Conservation (phyloP, 1,140 invertebrate species). For the Caenorhabditis tropicalis region DNA sequence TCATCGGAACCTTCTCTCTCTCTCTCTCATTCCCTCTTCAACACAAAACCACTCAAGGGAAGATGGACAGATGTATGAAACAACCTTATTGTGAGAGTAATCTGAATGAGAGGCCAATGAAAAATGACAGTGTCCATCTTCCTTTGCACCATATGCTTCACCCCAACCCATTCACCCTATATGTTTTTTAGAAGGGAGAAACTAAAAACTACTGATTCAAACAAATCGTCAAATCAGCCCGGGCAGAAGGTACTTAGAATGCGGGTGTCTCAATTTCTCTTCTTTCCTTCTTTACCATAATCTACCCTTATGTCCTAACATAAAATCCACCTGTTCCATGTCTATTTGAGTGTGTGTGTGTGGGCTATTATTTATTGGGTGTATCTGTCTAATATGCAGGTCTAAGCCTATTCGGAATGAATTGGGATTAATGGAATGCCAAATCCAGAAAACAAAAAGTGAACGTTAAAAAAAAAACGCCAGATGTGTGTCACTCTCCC, state of each 20-base stretch:
- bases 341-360: background rate
- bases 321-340: background rate
- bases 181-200: constrained; percentile 29
- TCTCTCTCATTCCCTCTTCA: background rate
- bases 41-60: background rate
- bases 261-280: background rate
- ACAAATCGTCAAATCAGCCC: background rate
- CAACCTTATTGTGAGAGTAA: background rate
- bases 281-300: background rate
- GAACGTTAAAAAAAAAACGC: background rate
- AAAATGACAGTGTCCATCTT: background rate
- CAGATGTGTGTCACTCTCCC: background rate
- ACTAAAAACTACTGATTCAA: constrained; percentile 32
- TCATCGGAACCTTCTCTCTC: background rate
- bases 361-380: background rate
- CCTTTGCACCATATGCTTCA: background rate
- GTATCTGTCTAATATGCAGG: background rate
- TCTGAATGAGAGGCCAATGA: background rate
- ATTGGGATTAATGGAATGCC: background rate
- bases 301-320: background rate
- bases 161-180: background rate
- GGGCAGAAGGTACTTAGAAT: constrained; percentile 15
- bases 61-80: background rate
- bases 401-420: background rate
- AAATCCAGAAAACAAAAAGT: background rate